Conservation (phyloP, 2,797 vertebrate species). For the Sebastes itinus region DNA sequence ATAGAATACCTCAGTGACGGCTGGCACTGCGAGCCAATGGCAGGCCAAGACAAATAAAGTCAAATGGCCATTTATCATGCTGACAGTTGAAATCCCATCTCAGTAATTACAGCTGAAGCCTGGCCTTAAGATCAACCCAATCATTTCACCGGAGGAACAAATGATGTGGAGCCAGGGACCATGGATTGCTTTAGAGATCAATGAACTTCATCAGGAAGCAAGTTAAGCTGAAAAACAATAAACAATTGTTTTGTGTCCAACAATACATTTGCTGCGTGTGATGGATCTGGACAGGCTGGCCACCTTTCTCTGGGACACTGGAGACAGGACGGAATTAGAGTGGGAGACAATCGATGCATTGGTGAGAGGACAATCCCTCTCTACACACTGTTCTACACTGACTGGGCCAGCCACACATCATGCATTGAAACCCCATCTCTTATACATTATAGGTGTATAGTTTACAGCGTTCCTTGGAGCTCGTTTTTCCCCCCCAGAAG, state of each 20-base stretch:
- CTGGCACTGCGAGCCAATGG: conserved; percentile 48
- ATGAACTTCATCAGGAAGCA: conserved; percentile 75
- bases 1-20: conserved; percentile 65
- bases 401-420: conserved; percentile 30
- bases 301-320: conserved; percentile 55
- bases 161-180: conserved; percentile 44
- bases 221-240: conserved; percentile 72
- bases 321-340: conserved; percentile 60
- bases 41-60: conserved; percentile 74
- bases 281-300: conserved; percentile 59
- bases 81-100: conserved; percentile 75
- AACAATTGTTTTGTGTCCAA: conserved; percentile 70
- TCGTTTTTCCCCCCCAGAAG: conserved; percentile 9
- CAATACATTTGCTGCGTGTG: conserved; percentile 50
- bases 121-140: conserved; percentile 61
- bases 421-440: conserved; percentile 42
- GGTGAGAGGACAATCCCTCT: conserved; percentile 58
- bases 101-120: conserved; percentile 75
- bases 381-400: conserved; percentile 19
- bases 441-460: conserved; percentile 27
- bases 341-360: conserved; percentile 62
- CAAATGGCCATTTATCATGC: conserved; percentile 74
- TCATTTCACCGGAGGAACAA: conserved; percentile 64
- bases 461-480: conserved; percentile 17
- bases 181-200: conserved; percentile 66